Evolutionary conservation across 2,888 invertebrate species (phyloP), one percentile per base, ranked within the genome.

Genomic region (Volucella inanis): DNA sequence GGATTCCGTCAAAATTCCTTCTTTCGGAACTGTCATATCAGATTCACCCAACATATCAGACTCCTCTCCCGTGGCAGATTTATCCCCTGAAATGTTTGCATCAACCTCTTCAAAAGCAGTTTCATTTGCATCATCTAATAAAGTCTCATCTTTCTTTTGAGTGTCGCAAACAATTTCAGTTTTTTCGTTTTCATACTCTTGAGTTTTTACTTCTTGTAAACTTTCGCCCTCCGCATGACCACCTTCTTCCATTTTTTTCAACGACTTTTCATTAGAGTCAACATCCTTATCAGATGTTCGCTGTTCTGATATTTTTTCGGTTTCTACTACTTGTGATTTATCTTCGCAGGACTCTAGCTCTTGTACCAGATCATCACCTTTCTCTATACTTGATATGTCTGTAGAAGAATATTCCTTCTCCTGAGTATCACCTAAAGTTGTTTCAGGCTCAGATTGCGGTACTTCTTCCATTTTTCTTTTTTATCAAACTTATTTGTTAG

Each of bases 401-500:
- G 38, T 10, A 39, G 52, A 84, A 41, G 15, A 87, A 87, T 31
- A 89, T 84, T 11, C 79, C 80, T 79, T 89, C 87, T 65, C 90
- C 68, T 14, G 41, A 11, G 84, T 49, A 70, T 14, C 55, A 55
- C n/a, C 57, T 71, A 81, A 43, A 57, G 49, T 75, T 38, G 67
- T 61, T 55, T 87, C 87, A 38, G 87, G 47, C 50, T 87, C 87
- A 43, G 87, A 43, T 70, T 85, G 91, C 87, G 91, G 90, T 88
- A 91, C 89, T 88, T 91, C 91, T 82, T 91, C 91, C 91, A 91
- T 91, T 81, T 76, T 81, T 41, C 12, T 15, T 71, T 61, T 22
- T 22, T 67, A 12, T n/a, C 45, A 1, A 45, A 52, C 50, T 72
- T 76, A 45, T 55, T 81, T 64, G 55, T 57, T 68, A 81, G 80